Percentiles rank a stretch among this genome's conserved stretches.
These are phyloP conservation scores for Eilema sororculum DNA, from an alignment of 2,888 invertebrate genomes.

Conservation along the genomic window DNA sequence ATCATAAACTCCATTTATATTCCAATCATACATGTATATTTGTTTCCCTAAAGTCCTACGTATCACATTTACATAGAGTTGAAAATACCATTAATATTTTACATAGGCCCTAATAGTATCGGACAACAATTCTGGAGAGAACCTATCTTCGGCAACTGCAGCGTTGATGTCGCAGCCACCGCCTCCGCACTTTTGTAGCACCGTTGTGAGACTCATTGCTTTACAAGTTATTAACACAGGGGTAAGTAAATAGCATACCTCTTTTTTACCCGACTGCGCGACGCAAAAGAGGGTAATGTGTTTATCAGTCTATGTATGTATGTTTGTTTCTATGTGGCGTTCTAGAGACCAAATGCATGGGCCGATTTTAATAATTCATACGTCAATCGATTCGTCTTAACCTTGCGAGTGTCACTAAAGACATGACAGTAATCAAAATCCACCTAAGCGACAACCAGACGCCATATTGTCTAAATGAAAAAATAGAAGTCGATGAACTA, in stretches of 20 bases:
- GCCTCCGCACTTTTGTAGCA: slow-evolving; percentile 97
- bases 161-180: slow-evolving; percentile 96
- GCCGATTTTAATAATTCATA: no score
- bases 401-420: no score
- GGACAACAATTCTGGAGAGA: slow-evolving; percentile 90
- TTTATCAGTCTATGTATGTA: no score
- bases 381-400: no score
- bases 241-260: slow-evolving; percentile 79
- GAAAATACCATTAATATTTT: slow-evolving; percentile 24
- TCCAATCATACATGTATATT: no score
- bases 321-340: no score
- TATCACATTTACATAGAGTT: background rate
- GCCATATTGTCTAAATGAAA: no score
- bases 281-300: no score
- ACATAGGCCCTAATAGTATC: slow-evolving; percentile 92
- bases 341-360: no score
- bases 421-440: no score
- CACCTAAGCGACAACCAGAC: no score
- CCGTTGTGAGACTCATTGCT: slow-evolving; percentile 97
- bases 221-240: slow-evolving; percentile 98
- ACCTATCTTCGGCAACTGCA: slow-evolving; percentile 93
- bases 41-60: background rate
- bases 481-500: no score
- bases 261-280: background rate
- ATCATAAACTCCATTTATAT: background rate